Base-by-base conservation (phyloP, 2,797 vertebrate genomes). In the Rhinella marina region DNA sequence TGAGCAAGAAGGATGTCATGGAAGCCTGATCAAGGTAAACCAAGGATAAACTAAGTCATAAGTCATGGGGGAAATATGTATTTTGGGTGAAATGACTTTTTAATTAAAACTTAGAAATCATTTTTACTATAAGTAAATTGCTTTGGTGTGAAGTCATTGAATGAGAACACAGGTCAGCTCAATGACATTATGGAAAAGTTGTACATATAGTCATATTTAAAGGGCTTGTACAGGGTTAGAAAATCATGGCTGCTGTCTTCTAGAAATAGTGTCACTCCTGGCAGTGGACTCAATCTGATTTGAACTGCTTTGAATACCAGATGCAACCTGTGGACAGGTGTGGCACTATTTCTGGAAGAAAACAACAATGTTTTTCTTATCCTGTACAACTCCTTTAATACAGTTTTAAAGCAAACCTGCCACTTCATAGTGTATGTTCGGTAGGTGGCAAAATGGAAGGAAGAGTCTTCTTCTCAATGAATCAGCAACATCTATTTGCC, bases 61-160 rank as follows among this genome's bases (percentile, higher is more conserved):
- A 73, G 72, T 50, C 72, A 73, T 73, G 23, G 19, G 72, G 72
- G 72, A 73, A 73, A 73, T 73, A 73, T 73, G 72, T 73, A 73
- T 73, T 73, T 50, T 50, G 72, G 32, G 32, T 41, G 10, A 73
- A 73, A 73, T 23, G 41, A 73, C 72, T 73, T 73, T 73, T 73
- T 73, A 73, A 73, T 73, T 73, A 73, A 48, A 73, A 50, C 41
- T 50, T 48, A 50, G 72, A 73, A 73, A 48, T 73, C 17, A 50
- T 50, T 73, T 73, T 50, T 48, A 48, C 10, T 73, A 73, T 21
- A 48, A 48, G 70, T 73, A 73, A 73, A 73, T 73, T 73, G 72
- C 48, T 73, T 73, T 50, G 72, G 27, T 41, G 17, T 72, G 68
- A 72, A 19, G 68, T 72, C 68, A 72, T 72, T 10, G 16, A 8